Conservation (phyloP, 1,140 invertebrate species). For the Drosophila kohkoa region DNA sequence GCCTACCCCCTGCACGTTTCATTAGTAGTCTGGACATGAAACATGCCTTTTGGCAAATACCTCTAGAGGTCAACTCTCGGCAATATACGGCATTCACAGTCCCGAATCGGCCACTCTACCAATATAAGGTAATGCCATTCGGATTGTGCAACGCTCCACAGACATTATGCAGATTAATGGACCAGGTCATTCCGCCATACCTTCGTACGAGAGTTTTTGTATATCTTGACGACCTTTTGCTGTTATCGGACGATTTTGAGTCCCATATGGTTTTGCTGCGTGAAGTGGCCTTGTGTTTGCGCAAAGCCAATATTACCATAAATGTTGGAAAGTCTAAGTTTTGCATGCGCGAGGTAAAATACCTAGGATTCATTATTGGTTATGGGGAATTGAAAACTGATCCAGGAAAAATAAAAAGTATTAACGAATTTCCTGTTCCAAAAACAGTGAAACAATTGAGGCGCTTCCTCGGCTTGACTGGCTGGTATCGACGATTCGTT, state of each 20-base stretch:
- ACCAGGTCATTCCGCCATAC: slow-evolving; percentile 24
- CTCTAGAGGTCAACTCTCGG: too few species aligned
- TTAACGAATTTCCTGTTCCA: slow-evolving; percentile 36
- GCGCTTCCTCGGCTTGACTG: slow-evolving; percentile 85
- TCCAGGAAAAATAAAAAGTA: slow-evolving; percentile 54
- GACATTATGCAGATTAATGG: slow-evolving; percentile 29
- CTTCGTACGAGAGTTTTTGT: slow-evolving; percentile 29
- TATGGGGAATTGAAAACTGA: slow-evolving; percentile 35
- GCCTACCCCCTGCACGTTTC: slow-evolving; percentile 43
- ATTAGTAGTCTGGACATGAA: slow-evolving; percentile 75
- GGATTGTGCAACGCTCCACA: slow-evolving; percentile 3
- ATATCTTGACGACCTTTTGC: slow-evolving; percentile 85
- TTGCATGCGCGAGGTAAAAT: slow-evolving; percentile 55
- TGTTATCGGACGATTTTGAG: too few species aligned
- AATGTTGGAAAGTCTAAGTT: slow-evolving; percentile 14
- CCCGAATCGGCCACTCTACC: too few species aligned
- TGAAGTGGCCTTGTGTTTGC: slow-evolving; percentile 11
- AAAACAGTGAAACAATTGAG: slow-evolving; percentile 68
- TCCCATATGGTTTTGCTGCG: slow-evolving; percentile 65
- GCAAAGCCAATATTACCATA: slow-evolving; percentile 26
- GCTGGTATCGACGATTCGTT: slow-evolving; percentile 84
- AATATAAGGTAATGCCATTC: background rate
- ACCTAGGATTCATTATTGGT: slow-evolving; percentile 46
- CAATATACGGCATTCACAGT: too few species aligned
- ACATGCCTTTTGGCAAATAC: slow-evolving; percentile 70